Conservation (phyloP, 2,888 invertebrate species). For the Lepidonotus clava region DNA sequence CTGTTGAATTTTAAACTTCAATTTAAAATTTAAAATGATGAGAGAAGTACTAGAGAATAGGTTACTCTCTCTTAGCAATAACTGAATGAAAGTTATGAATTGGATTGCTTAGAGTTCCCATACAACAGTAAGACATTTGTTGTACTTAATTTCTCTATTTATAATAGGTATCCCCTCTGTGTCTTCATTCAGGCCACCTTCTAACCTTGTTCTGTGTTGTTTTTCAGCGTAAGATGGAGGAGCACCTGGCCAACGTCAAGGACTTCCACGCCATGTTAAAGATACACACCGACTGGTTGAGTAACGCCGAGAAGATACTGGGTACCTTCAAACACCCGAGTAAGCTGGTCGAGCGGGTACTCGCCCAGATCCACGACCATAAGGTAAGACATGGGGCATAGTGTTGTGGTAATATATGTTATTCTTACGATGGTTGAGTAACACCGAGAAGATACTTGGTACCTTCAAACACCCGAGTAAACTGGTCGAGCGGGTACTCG, state of each 20-base stretch:
- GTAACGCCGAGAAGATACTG: conserved; percentile 78
- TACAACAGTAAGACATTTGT: too few species aligned
- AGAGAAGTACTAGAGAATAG: too few species aligned
- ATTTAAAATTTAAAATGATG: too few species aligned
- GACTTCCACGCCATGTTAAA: conserved; percentile 79
- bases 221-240: conserved; percentile 74
- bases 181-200: too few species aligned
- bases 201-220: neutral
- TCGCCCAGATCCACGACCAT: conserved; percentile 77
- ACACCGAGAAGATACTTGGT: conserved; percentile 77
- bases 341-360: conserved; percentile 77
- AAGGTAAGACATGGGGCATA: conserved; percentile 71
- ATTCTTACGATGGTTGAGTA: conserved; percentile 80
- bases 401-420: too few species aligned
- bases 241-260: conserved; percentile 76
- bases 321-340: conserved; percentile 78
- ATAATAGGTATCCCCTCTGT: too few species aligned
- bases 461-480: conserved; percentile 80
- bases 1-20: too few species aligned
- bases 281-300: conserved; percentile 80
- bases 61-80: too few species aligned
- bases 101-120: too few species aligned
- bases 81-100: too few species aligned
- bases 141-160: too few species aligned
- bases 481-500: conserved; percentile 74